These are phyloP conservation scores for Pseudomyrmex concolor DNA, from an alignment of 1,140 invertebrate genomes.

Conservation along the genomic window DNA sequence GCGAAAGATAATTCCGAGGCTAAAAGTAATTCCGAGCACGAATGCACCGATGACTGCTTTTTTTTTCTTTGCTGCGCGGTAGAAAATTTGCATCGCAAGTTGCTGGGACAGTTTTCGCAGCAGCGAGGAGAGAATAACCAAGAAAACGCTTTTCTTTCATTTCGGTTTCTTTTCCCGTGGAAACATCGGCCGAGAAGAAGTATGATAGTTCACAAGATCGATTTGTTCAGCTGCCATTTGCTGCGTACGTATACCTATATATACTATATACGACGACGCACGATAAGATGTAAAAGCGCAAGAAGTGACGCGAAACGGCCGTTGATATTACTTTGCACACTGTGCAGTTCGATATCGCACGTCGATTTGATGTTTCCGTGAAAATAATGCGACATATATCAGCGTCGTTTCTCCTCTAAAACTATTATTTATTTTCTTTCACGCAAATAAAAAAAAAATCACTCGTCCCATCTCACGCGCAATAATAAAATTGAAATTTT, in stretches of 20 bases:
- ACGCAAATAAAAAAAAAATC: background rate
- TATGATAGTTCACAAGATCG: background rate
- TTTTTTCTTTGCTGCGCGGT: background rate
- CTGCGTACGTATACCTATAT: background rate
- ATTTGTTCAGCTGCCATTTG: conserved; percentile 48
- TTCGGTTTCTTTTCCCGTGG: conserved; percentile 2
- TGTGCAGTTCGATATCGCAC: background rate
- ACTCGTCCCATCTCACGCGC: background rate
- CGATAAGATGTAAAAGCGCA: background rate
- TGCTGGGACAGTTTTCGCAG: conserved; percentile 34
- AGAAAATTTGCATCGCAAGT: conserved; percentile 45
- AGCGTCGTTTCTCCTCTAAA: background rate
- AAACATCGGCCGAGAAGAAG: background rate
- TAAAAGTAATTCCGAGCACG: conserved; percentile 30
- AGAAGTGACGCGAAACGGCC: conserved; percentile 6
- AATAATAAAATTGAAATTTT: too few relatives aligned
- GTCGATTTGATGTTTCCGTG: background rate
- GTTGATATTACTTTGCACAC: background rate
- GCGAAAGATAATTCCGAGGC: background rate
- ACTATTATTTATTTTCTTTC: background rate
- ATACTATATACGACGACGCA: background rate
- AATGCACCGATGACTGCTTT: conserved; percentile 23
- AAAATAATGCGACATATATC: background rate
- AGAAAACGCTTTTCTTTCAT: conserved; percentile 40
- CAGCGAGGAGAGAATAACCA: conserved; percentile 41